Percentiles rank a stretch among this genome's conserved stretches.
These are phyloP conservation scores for Antitype chi DNA, from an alignment of 2,888 invertebrate genomes.

Conservation along the genomic window DNA sequence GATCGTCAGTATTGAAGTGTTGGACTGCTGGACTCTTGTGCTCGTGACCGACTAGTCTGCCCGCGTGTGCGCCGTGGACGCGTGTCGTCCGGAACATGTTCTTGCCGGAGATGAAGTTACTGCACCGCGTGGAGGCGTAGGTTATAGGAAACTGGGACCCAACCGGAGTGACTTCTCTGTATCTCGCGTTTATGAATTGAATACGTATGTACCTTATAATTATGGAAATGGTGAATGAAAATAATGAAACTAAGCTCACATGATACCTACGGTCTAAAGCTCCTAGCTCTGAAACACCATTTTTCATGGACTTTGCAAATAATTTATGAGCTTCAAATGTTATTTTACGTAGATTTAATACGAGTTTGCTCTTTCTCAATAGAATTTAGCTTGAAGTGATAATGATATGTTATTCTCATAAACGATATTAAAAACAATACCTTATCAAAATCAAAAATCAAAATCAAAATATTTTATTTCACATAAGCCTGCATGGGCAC, in stretches of 20 bases:
- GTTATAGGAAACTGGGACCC: conserved; percentile 82
- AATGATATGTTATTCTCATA: conserved; percentile 80
- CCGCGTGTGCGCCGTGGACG: conserved; percentile 52
- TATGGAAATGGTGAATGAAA: conserved; percentile 60
- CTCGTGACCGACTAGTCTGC: conserved; percentile 72
- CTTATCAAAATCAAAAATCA: too few relatives aligned
- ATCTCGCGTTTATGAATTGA: conserved; percentile 63
- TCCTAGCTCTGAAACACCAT: conserved; percentile 60
- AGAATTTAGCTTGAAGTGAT: conserved; percentile 83
- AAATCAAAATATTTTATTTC: too few relatives aligned
- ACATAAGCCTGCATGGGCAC: too few relatives aligned
- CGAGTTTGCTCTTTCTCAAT: conserved; percentile 79
- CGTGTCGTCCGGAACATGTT: conserved; percentile 57
- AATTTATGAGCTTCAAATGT: conserved; percentile 75
- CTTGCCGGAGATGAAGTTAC: conserved; percentile 67
- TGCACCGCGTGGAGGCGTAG: conserved; percentile 73
- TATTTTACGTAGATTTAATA: conserved; percentile 77
- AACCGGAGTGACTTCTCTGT: conserved; percentile 77
- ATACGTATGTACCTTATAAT: conserved; percentile 67
- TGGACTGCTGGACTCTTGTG: conserved; percentile 53
- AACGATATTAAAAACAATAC: conserved; percentile 79
- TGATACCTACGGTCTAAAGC: conserved; percentile 62
- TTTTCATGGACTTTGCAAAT: conserved; percentile 71
- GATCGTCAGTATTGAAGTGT: conserved; percentile 85
- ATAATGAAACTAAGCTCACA: conserved; percentile 55